Evolutionary conservation across 2,888 invertebrate species (phyloP).

Genomic region (Xestia rhomboidea): DNA sequence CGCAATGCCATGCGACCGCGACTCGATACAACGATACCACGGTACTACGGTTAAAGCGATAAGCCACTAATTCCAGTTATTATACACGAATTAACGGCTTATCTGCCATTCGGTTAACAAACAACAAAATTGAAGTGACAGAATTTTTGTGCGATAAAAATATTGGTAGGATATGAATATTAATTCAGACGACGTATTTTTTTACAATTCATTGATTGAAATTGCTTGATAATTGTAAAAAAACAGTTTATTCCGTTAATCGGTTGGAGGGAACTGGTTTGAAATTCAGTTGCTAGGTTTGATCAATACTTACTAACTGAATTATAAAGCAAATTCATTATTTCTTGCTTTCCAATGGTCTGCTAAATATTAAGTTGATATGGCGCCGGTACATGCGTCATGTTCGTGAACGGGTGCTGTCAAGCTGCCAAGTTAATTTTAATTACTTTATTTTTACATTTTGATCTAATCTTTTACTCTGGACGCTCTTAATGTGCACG

Average conservation of each 20-base stretch:
- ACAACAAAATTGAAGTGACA: conserved; percentile 30
- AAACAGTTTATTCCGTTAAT: background rate
- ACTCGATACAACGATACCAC: conserved; percentile 45
- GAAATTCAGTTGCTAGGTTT: background rate
- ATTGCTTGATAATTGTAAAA: background rate
- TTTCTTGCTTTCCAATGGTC: background rate
- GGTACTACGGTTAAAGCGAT: conserved; percentile 57
- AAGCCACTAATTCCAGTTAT: conserved; percentile 48
- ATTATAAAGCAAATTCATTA: background rate
- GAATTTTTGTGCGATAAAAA: conserved; percentile 15
- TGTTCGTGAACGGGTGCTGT: too few relatives aligned
- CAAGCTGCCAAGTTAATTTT: too few relatives aligned
- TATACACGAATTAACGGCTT: conserved; percentile 38
- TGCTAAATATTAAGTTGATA: background rate
- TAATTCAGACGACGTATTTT: background rate
- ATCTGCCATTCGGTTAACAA: conserved; percentile 44
- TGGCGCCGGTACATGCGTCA: too few relatives aligned
- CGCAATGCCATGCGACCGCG: conserved; percentile 74
- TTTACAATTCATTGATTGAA: background rate
- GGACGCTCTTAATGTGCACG: too few relatives aligned
- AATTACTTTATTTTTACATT: too few relatives aligned
- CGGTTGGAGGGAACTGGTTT: background rate
- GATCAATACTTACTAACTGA: background rate
- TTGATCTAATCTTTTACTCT: too few relatives aligned
- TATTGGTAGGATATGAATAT: background rate